phyloP scores from a whole-genome alignment of 2,113 vertebrate genomes.

The Sebastes schlegelii region DNA sequence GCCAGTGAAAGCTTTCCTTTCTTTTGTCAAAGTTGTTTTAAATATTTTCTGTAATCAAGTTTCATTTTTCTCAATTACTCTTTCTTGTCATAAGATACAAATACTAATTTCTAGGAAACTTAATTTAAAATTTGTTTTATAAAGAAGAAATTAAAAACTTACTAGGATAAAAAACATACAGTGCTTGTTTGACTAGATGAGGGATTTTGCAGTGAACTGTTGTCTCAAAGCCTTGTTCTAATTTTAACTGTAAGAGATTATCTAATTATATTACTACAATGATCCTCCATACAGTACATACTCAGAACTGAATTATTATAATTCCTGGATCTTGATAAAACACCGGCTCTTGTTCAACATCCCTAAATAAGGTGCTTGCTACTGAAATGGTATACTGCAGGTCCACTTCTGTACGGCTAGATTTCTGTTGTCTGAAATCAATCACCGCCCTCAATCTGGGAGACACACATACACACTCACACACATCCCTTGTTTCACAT shows the following conservation, averaged over 20 bases:
- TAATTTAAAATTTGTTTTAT: neutral
- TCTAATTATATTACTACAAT: neutral
- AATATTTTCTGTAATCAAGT: neutral
- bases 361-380: constrained; percentile 1
- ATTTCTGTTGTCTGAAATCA: constrained; percentile 72
- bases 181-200: neutral
- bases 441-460: constrained; percentile 68
- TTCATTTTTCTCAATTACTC: neutral
- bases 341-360: neutral
- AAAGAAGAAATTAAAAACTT: too few relatives aligned
- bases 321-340: constrained; percentile 3
- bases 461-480: constrained; percentile 32
- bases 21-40: neutral
- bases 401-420: constrained; percentile 50
- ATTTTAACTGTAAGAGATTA: neutral
- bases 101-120: neutral
- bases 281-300: neutral
- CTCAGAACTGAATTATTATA: neutral
- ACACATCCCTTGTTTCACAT: constrained; percentile 66
- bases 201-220: neutral
- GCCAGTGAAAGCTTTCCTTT: neutral
- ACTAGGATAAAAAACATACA: neutral
- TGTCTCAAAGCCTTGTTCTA: neutral
- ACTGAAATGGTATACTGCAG: constrained; percentile 38
- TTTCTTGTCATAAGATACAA: neutral